Evolutionary conservation across 2,888 invertebrate species (phyloP).

Genomic region (Drosophila robusta): DNA sequence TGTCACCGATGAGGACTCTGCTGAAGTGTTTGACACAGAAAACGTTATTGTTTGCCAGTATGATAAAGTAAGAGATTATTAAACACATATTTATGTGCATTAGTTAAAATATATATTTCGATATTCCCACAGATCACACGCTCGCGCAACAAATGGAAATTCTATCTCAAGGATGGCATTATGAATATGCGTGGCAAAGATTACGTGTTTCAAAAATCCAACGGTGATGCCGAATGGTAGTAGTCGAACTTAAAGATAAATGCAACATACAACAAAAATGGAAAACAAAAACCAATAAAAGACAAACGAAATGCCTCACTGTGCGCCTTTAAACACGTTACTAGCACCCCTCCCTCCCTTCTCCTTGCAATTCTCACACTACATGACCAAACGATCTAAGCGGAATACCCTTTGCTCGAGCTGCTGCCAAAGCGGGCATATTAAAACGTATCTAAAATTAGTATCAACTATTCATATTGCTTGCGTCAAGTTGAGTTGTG

Average conservation of each 20-base stretch:
- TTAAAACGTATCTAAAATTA: constrained; percentile 23
- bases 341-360: constrained; percentile 8
- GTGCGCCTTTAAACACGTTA: constrained; percentile 51
- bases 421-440: constrained; percentile 24
- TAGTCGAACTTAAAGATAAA: constrained; percentile 13
- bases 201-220: constrained; percentile 99
- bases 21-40: constrained; percentile 98
- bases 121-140: constrained; percentile 92
- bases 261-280: constrained; percentile 16
- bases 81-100: neutral
- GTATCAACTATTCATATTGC: constrained; percentile 24
- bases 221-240: constrained; percentile 99
- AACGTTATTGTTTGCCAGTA: constrained; percentile 99
- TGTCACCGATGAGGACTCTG: constrained; percentile 97
- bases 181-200: constrained; percentile 99
- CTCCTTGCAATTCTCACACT: neutral
- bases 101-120: neutral
- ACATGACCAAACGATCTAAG: constrained; percentile 35
- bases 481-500: constrained; percentile 29
- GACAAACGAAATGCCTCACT: constrained; percentile 61
- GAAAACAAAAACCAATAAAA: constrained; percentile 40
- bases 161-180: constrained; percentile 99
- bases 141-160: constrained; percentile 99
- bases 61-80: constrained; percentile 91
- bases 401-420: neutral